phyloP scores from a whole-genome alignment of 2,113 vertebrate genomes.

The Chaenogobius annularis region DNA sequence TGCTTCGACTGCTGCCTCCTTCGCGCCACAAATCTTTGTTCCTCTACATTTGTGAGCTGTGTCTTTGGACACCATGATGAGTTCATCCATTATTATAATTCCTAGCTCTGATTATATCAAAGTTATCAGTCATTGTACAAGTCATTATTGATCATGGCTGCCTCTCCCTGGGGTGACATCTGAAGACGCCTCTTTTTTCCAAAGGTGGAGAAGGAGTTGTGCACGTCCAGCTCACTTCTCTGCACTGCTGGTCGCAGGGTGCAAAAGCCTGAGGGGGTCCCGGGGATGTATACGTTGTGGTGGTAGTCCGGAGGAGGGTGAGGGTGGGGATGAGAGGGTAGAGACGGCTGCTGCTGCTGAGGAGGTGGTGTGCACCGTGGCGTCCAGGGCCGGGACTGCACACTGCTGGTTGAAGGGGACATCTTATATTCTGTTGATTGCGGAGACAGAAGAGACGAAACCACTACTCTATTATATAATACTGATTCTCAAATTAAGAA shows the following conservation, averaged over 20 bases:
- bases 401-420: slow-evolving; percentile 69
- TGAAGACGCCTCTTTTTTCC: slow-evolving; percentile 87
- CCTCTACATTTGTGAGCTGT: slow-evolving; percentile 18
- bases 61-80: slow-evolving; percentile 15
- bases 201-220: slow-evolving; percentile 91
- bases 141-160: slow-evolving; percentile 87
- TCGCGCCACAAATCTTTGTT: slow-evolving; percentile 26
- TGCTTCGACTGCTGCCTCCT: slow-evolving; percentile 11
- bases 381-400: slow-evolving; percentile 81
- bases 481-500: slow-evolving; percentile 7
- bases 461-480: slow-evolving; percentile 18
- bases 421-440: slow-evolving; percentile 81
- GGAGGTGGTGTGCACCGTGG: slow-evolving; percentile 80
- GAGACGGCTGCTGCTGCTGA: slow-evolving; percentile 73
- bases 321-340: slow-evolving; percentile 63
- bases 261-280: slow-evolving; percentile 82
- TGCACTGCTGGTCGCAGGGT: slow-evolving; percentile 77
- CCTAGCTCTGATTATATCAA: slow-evolving; percentile 17
- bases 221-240: slow-evolving; percentile 81
- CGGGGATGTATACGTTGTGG: slow-evolving; percentile 89
- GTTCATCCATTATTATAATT: slow-evolving; percentile 28
- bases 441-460: background rate
- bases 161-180: slow-evolving; percentile 80
- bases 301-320: slow-evolving; percentile 87
- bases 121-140: slow-evolving; percentile 77